phyloP scores from a whole-genome alignment of 2,797 vertebrate species.

The Halcyon smyrnensis region DNA sequence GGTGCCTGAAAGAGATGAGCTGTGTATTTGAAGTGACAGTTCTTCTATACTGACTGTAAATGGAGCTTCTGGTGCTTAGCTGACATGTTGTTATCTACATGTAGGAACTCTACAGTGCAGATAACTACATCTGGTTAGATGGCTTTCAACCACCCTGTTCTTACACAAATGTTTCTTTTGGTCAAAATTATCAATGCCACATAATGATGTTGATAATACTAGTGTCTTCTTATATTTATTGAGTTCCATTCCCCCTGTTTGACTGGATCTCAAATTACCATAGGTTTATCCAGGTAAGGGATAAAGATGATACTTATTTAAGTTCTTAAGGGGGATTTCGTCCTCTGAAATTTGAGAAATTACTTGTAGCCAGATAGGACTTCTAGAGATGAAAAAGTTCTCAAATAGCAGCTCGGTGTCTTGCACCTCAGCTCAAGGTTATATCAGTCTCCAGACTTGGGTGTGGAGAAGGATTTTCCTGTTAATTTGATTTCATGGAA shows the following conservation, averaged over 20 bases:
- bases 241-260: neutral
- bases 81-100: neutral
- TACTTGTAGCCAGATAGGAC: neutral
- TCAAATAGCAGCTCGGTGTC: neutral
- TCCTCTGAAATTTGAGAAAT: neutral
- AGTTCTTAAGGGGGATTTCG: neutral
- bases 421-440: neutral
- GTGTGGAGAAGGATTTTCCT: neutral
- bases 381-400: neutral
- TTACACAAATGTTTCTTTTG: neutral
- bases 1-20: slow-evolving; percentile 17
- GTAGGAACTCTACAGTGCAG: neutral
- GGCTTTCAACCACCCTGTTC: neutral
- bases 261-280: neutral
- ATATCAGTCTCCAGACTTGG: neutral
- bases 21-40: neutral
- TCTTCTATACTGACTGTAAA: neutral
- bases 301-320: neutral
- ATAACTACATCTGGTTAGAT: neutral
- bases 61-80: neutral
- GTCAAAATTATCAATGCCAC: neutral
- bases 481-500: neutral
- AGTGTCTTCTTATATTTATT: neutral
- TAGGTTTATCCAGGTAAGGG: neutral
- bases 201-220: neutral